Evolutionary conservation across 64 coral and sea anemone genomes (phyloP).

Genomic region (Montipora cactus): DNA sequence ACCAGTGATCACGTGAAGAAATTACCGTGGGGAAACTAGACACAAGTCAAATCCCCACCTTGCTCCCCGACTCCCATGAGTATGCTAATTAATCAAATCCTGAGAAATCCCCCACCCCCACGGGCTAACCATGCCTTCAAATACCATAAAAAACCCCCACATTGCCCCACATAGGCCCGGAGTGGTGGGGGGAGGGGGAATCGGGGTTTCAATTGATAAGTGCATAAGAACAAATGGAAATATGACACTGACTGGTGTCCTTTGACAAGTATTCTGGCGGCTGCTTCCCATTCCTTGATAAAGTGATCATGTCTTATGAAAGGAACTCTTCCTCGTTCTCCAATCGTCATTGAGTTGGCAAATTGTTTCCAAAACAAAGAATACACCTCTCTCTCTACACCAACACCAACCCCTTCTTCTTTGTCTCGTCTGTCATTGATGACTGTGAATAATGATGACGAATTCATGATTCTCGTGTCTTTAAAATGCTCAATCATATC

Average conservation of each 20-base stretch:
- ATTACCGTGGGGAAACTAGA: no score
- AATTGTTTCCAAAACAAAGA: constrained; percentile 81
- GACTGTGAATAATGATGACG: constrained; percentile 48
- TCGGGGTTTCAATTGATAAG: no score
- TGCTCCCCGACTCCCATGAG: no score
- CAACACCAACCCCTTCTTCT: constrained; percentile 66
- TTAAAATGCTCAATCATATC: constrained; percentile 74
- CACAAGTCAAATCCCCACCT: no score
- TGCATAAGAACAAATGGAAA: constrained; percentile 73
- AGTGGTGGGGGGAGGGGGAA: no score
- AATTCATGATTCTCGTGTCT: constrained; percentile 50
- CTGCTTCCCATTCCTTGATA: constrained; percentile 19
- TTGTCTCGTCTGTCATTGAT: constrained; percentile 62
- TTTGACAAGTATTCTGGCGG: constrained; percentile 71
- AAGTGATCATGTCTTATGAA: constrained; percentile 82
- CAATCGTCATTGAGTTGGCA: constrained; percentile 61
- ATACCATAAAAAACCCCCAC: no score
- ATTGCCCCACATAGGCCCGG: no score
- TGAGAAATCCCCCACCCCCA: no score
- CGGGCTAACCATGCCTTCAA: no score
- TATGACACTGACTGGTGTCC: constrained; percentile 63
- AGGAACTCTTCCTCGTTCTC: constrained; percentile 77
- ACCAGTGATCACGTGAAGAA: no score
- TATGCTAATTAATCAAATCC: no score
- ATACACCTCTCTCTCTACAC: constrained; percentile 62